Conservation (phyloP, 2,797 vertebrate genomes). For the Hipposideros larvatus region DNA sequence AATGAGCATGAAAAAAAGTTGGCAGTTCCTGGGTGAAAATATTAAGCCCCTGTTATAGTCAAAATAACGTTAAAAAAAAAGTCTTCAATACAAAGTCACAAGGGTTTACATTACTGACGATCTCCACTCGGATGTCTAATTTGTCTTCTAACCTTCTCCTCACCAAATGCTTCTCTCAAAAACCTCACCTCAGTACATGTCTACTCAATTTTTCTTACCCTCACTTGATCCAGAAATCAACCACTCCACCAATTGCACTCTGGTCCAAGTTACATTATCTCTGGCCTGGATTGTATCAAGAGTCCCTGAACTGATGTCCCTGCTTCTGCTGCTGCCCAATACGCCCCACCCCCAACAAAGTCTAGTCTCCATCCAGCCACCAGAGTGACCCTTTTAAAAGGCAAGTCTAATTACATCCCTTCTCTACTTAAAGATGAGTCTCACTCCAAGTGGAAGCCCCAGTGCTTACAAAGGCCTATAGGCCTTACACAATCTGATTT, state of each 20-base stretch:
- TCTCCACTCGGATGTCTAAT: slow-evolving; percentile 19
- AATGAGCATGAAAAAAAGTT: not conserved
- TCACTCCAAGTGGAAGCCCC: not conserved
- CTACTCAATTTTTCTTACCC: not conserved
- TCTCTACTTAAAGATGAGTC: not conserved
- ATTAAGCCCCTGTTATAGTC: not conserved
- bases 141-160: not conserved
- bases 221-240: slow-evolving; percentile 5
- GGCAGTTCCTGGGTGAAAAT: not conserved
- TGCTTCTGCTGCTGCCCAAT: not conserved
- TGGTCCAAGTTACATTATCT: not conserved
- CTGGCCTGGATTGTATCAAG: not conserved
- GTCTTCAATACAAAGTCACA: slow-evolving; percentile 13
- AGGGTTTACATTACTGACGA: not conserved
- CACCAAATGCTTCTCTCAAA: not conserved
- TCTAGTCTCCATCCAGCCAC: not conserved
- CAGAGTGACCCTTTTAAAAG: not conserved
- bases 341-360: not conserved
- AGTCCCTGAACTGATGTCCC: not conserved
- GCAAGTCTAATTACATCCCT: not conserved
- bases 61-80: not conserved
- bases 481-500: not conserved
- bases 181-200: not conserved
- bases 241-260: not conserved
- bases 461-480: not conserved